These are phyloP conservation scores for Teleogryllus oceanicus DNA, from an alignment of 2,888 invertebrate genomes.

Conservation along the genomic window DNA sequence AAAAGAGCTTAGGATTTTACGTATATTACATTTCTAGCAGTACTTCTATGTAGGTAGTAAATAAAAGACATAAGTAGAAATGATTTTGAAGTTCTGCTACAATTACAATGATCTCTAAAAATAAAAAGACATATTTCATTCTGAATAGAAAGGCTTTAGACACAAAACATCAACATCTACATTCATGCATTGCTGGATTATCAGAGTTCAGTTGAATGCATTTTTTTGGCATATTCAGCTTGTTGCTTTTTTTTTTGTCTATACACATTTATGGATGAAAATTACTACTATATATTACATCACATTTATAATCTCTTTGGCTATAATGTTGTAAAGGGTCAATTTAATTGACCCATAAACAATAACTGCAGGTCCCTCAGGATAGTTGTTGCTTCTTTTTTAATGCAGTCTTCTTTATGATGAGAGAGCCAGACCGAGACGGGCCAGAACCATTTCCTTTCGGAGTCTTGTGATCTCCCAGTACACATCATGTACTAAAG, in stretches of 20 bases:
- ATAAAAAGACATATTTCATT: background rate
- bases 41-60: background rate
- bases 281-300: conserved; percentile 4
- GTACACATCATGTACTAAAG: conserved; percentile 67
- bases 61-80: background rate
- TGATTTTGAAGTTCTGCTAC: background rate
- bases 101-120: background rate
- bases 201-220: background rate
- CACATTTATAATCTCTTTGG: conserved; percentile 27
- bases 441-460: conserved; percentile 69
- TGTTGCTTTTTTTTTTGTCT: background rate
- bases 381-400: background rate
- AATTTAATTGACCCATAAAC: background rate
- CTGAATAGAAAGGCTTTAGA: background rate
- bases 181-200: background rate
- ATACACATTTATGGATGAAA: conserved; percentile 18
- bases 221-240: background rate
- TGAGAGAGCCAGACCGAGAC: conserved; percentile 58
- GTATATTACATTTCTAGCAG: background rate
- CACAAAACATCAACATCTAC: background rate
- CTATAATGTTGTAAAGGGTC: conserved; percentile 19
- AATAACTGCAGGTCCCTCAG: background rate
- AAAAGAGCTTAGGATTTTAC: background rate
- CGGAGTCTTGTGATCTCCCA: conserved; percentile 69
- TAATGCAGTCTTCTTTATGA: conserved; percentile 37